These are phyloP conservation scores for Fragum whitleyi DNA, from an alignment of 2,888 invertebrate species.

Conservation along the genomic window DNA sequence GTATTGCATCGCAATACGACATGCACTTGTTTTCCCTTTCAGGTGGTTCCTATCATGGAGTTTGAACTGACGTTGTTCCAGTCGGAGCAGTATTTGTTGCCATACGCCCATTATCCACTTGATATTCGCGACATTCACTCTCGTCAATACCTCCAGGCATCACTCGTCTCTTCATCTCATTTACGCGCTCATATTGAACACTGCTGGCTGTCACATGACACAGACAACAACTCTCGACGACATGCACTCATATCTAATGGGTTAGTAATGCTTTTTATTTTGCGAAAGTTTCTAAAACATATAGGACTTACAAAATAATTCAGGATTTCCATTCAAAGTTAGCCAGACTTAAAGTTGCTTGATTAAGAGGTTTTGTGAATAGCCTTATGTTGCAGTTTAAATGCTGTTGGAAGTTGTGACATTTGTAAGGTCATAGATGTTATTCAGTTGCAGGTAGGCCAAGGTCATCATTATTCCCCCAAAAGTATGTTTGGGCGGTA, in stretches of 20 bases:
- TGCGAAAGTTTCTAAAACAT: too few species aligned
- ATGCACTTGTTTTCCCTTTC: slow-evolving; percentile 5
- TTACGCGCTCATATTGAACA: slow-evolving; percentile 41
- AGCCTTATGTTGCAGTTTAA: too few species aligned
- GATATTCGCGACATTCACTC: slow-evolving; percentile 22
- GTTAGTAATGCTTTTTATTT: slow-evolving; percentile 27
- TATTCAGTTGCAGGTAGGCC: too few species aligned
- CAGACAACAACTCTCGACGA: slow-evolving; percentile 12
- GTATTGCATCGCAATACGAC: too few species aligned
- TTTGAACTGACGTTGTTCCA: slow-evolving; percentile 63
- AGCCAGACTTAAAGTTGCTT: too few species aligned
- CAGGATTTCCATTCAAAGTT: too few species aligned
- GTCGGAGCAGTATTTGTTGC: slow-evolving; percentile 52
- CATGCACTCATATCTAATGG: slow-evolving; percentile 43
- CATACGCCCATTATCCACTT: slow-evolving; percentile 57
- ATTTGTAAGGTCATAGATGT: too few species aligned
- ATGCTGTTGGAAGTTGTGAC: too few species aligned
- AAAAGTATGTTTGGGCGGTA: too few species aligned
- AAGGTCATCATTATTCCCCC: too few species aligned
- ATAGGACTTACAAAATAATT: too few species aligned
- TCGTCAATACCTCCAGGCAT: slow-evolving; percentile 49
- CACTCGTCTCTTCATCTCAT: slow-evolving; percentile 44
- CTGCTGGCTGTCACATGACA: slow-evolving; percentile 49
- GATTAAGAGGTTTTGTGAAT: too few species aligned
- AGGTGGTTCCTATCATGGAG: slow-evolving; percentile 34